A percentile compares a stretch with the other conserved stretches of the same genome.
phyloP scores from a whole-genome alignment of 64 coral and sea anemone genomes.

The Porites australiensis region DNA sequence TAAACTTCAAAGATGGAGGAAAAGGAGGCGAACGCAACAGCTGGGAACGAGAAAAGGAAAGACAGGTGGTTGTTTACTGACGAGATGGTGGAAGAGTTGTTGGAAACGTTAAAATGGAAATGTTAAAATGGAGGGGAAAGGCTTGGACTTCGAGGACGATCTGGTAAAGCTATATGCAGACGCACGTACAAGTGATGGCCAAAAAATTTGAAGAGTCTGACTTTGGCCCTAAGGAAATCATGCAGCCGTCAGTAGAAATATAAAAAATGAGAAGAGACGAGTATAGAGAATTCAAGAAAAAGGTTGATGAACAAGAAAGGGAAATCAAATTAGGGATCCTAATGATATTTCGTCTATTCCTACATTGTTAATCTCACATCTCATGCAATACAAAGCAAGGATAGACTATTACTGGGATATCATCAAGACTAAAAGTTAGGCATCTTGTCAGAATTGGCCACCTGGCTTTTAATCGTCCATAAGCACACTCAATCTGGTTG shows the following conservation, averaged over 20 bases:
- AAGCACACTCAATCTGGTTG: constrained; percentile 41
- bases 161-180: constrained; percentile 47
- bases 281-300: constrained; percentile 40
- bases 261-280: constrained; percentile 48
- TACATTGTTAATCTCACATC: constrained; percentile 15
- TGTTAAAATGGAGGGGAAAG: not conserved
- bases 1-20: too few species aligned
- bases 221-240: constrained; percentile 43
- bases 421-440: constrained; percentile 24
- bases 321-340: constrained; percentile 31
- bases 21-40: too few species aligned
- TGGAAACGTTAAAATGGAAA: too few species aligned
- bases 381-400: constrained; percentile 47
- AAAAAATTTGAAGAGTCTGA: constrained; percentile 56
- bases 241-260: not conserved
- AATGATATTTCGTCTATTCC: not conserved
- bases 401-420: constrained; percentile 16
- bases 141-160: constrained; percentile 49
- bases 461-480: not conserved
- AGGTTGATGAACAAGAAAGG: constrained; percentile 37
- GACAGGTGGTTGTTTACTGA: too few species aligned
- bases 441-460: not conserved
- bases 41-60: too few species aligned
- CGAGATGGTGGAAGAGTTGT: not conserved
- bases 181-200: constrained; percentile 25